A percentile compares a stretch with the other conserved stretches of the same genome.
phyloP scores from a whole-genome alignment of 2,113 vertebrate species.

The Cyanoderma ruficeps region DNA sequence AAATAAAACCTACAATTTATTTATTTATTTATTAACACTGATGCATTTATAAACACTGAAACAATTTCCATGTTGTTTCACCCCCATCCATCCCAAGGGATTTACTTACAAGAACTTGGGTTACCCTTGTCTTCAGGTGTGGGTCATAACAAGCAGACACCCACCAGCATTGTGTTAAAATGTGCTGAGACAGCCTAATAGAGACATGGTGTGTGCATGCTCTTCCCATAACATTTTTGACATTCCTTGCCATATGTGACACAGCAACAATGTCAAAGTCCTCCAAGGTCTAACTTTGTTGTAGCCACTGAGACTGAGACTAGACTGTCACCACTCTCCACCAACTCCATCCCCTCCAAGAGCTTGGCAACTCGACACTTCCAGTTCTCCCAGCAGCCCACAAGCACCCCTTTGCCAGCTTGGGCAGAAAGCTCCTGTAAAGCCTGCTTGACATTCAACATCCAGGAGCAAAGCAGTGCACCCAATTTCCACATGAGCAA shows the following conservation, averaged over 20 bases:
- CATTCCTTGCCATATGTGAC: fast-evolving
- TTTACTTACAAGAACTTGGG: not conserved
- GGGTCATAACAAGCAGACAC: not conserved
- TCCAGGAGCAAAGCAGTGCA: not conserved
- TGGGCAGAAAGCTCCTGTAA: not conserved
- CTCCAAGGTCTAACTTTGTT: not conserved
- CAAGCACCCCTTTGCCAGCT: fast-evolving
- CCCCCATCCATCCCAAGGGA: not conserved
- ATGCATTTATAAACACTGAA: not conserved
- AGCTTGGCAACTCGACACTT: no score
- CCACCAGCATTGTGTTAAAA: not conserved
- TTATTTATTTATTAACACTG: not conserved
- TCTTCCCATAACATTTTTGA: not conserved
- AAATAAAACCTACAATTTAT: not conserved
- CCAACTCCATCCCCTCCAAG: fast-evolving
- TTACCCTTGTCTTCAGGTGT: not conserved
- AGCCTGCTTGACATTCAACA: fast-evolving
- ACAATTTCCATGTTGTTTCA: fast-evolving
- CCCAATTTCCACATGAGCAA: not conserved
- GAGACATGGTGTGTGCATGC: not conserved
- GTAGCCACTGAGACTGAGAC: not conserved
- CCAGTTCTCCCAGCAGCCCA: not conserved
- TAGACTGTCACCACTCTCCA: not conserved
- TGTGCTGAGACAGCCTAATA: not conserved
- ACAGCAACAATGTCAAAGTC: not conserved